Evolutionary conservation across 2,797 vertebrate species (phyloP).

Genomic region (Manis pentadactyla): DNA sequence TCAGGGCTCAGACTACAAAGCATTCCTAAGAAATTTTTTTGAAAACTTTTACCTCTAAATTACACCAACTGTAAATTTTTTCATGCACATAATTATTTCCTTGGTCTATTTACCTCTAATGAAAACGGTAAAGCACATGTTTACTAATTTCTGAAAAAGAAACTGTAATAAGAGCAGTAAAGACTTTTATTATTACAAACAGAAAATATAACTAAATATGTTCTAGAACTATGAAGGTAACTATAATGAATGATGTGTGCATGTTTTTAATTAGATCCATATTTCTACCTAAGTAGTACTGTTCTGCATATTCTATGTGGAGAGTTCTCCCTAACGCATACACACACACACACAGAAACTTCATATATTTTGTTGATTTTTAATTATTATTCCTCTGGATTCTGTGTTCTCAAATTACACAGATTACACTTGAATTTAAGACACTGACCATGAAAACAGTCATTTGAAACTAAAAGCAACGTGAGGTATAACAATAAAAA

Average conservation of each 20-base stretch:
- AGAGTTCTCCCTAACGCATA: neutral
- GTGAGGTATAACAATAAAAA: too few relatives aligned
- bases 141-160: neutral
- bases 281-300: neutral
- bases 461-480: neutral
- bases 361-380: neutral
- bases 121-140: neutral
- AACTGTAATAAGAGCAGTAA: neutral
- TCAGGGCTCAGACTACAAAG: neutral
- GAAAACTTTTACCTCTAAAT: neutral
- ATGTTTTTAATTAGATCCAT: neutral
- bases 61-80: neutral
- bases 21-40: neutral
- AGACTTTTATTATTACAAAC: neutral
- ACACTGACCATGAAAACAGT: neutral
- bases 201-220: neutral
- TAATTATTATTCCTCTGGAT: neutral
- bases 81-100: neutral
- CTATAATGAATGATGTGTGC: neutral
- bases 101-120: neutral
- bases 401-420: neutral
- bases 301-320: neutral
- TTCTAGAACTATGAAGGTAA: neutral
- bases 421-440: neutral
- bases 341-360: neutral